Percentiles rank a stretch among this genome's conserved stretches.
Evolutionary conservation across 2,888 invertebrate species (phyloP).

Genomic region (Adineta ricciae): DNA sequence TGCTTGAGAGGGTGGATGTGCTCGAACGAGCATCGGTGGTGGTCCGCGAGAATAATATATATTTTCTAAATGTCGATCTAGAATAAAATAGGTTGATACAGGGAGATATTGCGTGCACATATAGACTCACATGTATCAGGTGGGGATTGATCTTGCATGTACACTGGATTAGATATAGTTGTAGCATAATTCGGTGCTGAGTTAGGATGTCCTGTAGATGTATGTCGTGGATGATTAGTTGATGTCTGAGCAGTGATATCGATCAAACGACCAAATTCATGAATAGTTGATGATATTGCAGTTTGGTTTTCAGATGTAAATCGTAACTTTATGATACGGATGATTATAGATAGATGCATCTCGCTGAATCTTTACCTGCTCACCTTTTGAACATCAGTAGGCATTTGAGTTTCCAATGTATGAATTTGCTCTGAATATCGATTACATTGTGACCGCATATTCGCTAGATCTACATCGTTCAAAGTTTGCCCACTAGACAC

Average conservation of each 20-base stretch:
- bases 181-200: not conserved
- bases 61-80: not conserved
- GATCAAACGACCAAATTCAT: not conserved
- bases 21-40: not conserved
- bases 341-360: not conserved
- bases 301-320: not conserved
- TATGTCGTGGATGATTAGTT: not conserved
- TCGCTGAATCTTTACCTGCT: not conserved
- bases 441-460: slow-evolving; percentile 35
- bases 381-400: slow-evolving; percentile 15
- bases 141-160: not conserved
- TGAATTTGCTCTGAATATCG: not conserved
- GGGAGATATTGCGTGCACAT: too few relatives aligned
- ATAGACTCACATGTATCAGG: not conserved
- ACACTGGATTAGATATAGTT: not conserved
- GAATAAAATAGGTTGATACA: too few relatives aligned
- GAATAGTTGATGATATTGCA: not conserved
- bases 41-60: not conserved
- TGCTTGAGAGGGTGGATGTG: not conserved
- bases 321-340: not conserved
- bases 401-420: not conserved
- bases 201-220: not conserved
- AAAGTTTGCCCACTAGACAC: slow-evolving; percentile 37
- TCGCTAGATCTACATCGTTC: slow-evolving; percentile 41
- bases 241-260: not conserved